phyloP scores from a whole-genome alignment of 2,113 vertebrate species.

The Atlantisia rogersi region DNA sequence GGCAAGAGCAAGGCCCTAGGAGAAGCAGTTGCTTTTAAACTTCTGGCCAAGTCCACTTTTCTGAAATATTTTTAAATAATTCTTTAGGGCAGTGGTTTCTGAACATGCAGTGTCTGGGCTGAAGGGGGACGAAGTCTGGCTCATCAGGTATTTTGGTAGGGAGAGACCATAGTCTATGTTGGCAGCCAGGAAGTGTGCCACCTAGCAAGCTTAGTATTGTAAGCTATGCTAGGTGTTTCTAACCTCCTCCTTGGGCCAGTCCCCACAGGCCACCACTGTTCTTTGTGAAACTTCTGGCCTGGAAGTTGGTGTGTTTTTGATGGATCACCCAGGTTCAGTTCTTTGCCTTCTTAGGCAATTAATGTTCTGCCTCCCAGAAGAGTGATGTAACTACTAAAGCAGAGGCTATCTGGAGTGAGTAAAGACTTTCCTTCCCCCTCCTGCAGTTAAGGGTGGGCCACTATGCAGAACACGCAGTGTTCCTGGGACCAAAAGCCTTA shows the following conservation, averaged over 20 bases:
- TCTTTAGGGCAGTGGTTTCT: not conserved
- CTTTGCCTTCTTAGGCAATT: not conserved
- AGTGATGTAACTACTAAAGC: not conserved
- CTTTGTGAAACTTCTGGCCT: not conserved
- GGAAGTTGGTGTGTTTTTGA: fast-evolving
- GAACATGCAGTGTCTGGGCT: not conserved
- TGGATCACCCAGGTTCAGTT: not conserved
- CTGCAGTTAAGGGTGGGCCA: not conserved
- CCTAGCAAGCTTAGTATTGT: not conserved
- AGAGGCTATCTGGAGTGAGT: not conserved
- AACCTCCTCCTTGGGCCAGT: not conserved
- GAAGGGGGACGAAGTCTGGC: not conserved
- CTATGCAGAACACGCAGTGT: not conserved
- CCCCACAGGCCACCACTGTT: not conserved
- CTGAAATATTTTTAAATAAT: not conserved
- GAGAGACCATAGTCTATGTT: not conserved
- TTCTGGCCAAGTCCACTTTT: not conserved
- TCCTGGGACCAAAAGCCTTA: not conserved
- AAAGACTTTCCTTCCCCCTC: not conserved
- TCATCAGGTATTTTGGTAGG: not conserved
- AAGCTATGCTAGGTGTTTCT: not conserved
- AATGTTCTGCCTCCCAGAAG: not conserved
- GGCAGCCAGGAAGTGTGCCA: not conserved
- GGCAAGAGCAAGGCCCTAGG: not conserved
- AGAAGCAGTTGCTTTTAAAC: not conserved